A percentile compares a stretch with the other conserved stretches of the same genome.
Conservation (phyloP, 2,888 invertebrate genomes). For the Augiades crinisus region DNA sequence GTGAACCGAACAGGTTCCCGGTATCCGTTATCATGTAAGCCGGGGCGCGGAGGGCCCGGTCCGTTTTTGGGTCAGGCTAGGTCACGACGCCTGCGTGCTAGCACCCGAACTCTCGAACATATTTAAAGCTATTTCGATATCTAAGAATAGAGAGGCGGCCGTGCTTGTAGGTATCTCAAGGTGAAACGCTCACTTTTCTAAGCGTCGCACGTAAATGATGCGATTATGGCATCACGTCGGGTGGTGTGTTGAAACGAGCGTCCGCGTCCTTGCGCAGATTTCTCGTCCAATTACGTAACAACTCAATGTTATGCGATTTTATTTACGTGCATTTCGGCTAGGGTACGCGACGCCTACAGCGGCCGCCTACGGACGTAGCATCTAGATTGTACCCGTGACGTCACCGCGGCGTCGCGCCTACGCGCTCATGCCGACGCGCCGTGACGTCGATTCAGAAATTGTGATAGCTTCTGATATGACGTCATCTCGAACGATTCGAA, state of each 20-base stretch:
- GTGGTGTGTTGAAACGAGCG: constrained; percentile 63
- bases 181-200: constrained; percentile 77
- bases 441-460: constrained; percentile 61
- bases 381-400: constrained; percentile 67
- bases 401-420: constrained; percentile 67
- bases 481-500: constrained; percentile 52
- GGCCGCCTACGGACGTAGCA: constrained; percentile 40
- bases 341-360: constrained; percentile 46
- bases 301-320: constrained; percentile 45
- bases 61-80: constrained; percentile 77
- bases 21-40: constrained; percentile 68
- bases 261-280: constrained; percentile 71
- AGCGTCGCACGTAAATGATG: constrained; percentile 69
- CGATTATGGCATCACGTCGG: constrained; percentile 68
- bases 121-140: constrained; percentile 65
- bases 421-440: constrained; percentile 57
- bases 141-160: constrained; percentile 69
- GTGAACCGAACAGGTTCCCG: constrained; percentile 64
- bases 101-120: constrained; percentile 53
- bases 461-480: constrained; percentile 50
- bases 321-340: constrained; percentile 54
- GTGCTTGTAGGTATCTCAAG: constrained; percentile 66
- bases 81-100: constrained; percentile 77
- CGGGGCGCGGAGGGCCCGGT: constrained; percentile 64
- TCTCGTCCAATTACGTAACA: constrained; percentile 72